Evolutionary conservation across 2,797 vertebrate genomes (phyloP).

Genomic region (Decapterus maruadsi): DNA sequence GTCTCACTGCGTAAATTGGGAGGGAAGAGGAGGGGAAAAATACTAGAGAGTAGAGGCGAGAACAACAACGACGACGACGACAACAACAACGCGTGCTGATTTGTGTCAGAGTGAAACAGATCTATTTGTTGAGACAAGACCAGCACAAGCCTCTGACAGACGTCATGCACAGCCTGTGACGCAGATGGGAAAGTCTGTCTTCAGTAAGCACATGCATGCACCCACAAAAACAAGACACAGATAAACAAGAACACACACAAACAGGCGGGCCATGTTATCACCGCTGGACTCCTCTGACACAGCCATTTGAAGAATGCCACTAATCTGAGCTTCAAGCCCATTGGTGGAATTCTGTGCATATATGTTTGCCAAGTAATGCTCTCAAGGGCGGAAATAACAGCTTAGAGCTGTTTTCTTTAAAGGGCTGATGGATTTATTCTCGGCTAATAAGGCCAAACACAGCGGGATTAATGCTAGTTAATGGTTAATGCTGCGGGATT

Average conservation of each 20-base stretch:
- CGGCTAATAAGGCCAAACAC: constrained; percentile 60
- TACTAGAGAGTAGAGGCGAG: background rate
- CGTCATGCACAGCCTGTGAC: constrained; percentile 63
- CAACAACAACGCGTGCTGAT: constrained; percentile 28
- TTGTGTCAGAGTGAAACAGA: constrained; percentile 23
- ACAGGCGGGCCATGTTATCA: constrained; percentile 31
- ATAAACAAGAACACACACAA: constrained; percentile 57
- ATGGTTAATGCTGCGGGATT: constrained; percentile 56
- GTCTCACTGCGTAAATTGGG: constrained; percentile 8
- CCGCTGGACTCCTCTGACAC: constrained; percentile 35
- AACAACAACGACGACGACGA: background rate
- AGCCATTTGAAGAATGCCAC: constrained; percentile 52
- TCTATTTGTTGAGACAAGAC: constrained; percentile 55
- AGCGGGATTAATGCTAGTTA: constrained; percentile 62
- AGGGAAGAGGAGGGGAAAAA: background rate
- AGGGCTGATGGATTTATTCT: constrained; percentile 46
- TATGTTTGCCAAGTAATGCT: constrained; percentile 46
- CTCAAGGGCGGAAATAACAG: constrained; percentile 50
- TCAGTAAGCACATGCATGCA: constrained; percentile 36
- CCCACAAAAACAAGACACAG: constrained; percentile 42
- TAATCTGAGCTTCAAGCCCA: constrained; percentile 45
- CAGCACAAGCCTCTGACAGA: constrained; percentile 51
- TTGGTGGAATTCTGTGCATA: constrained; percentile 33
- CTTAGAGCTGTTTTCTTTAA: constrained; percentile 54
- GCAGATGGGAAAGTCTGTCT: constrained; percentile 66